A percentile compares a stretch with the other conserved stretches of the same genome.
phyloP scores from a whole-genome alignment of 2,113 vertebrate genomes.

The Datnioides undecimradiatus region DNA sequence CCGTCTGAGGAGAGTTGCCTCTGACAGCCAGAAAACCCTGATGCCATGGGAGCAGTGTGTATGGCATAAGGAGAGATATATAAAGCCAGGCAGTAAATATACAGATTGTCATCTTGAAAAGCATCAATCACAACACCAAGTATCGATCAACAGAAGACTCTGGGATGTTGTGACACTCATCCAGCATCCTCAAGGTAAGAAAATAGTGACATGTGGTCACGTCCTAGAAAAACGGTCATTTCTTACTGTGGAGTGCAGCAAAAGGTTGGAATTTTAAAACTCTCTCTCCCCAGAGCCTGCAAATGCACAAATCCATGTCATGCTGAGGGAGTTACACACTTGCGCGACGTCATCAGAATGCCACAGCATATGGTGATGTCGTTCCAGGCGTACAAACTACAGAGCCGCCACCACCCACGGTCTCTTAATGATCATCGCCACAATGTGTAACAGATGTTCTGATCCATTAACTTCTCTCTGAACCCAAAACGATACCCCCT shows the following conservation, averaged over 20 bases:
- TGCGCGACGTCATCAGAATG: constrained; percentile 18
- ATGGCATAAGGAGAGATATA: constrained; percentile 27
- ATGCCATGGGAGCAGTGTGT: constrained; percentile 14
- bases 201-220: constrained; percentile 24
- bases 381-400: constrained; percentile 45
- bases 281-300: constrained; percentile 13
- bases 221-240: constrained; percentile 20
- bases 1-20: constrained; percentile 45
- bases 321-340: constrained; percentile 39
- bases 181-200: constrained; percentile 27
- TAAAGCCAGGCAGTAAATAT: constrained; percentile 40
- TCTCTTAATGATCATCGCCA: constrained; percentile 68
- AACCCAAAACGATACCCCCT: constrained; percentile 55
- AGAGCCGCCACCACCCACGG: constrained; percentile 46
- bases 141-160: constrained; percentile 46
- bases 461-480: constrained; percentile 72
- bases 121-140: constrained; percentile 42
- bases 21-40: constrained; percentile 54
- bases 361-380: constrained; percentile 65
- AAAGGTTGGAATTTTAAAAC: constrained; percentile 23
- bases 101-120: constrained; percentile 39
- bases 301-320: constrained; percentile 28
- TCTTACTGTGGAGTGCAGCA: constrained; percentile 21
- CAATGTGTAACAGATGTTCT: constrained; percentile 66
- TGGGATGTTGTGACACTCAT: constrained; percentile 32